Percentiles rank a stretch among this genome's conserved stretches.
Conservation (phyloP, 2,888 invertebrate genomes). For the Heteromurus nitidus region DNA sequence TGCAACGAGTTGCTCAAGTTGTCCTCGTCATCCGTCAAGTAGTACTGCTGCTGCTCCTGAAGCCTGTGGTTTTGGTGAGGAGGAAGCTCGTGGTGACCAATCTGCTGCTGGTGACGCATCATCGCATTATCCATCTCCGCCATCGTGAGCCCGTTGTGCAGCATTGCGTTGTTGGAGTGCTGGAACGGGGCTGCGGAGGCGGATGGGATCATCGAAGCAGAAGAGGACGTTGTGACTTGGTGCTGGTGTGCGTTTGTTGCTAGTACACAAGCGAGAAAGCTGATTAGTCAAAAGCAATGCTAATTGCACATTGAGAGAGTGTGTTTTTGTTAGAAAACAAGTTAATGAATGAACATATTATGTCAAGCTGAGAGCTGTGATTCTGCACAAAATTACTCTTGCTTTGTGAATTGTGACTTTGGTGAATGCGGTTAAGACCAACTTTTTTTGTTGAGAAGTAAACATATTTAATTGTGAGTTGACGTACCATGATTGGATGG, state of each 20-base stretch:
- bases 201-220: not conserved
- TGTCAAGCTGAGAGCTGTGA: no score
- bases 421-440: not conserved
- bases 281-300: no score
- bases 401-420: not conserved
- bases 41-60: not conserved
- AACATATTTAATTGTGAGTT: not conserved
- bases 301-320: no score
- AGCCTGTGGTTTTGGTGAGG: constrained; percentile 22
- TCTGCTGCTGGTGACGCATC: constrained; percentile 18
- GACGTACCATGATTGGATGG: constrained; percentile 9
- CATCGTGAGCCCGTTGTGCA: constrained; percentile 35
- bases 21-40: no score
- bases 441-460: no score
- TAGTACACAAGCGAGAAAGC: no score
- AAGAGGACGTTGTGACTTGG: not conserved
- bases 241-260: constrained; percentile 37
- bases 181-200: not conserved
- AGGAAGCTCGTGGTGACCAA: constrained; percentile 14
- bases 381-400: no score
- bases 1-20: not conserved
- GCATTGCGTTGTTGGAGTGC: not conserved
- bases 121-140: constrained; percentile 19
- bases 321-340: no score
- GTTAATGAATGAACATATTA: no score